Base-by-base conservation (phyloP, 37 sponge, comb jelly and placozoan genomes). In the Hormiphora californensis region DNA sequence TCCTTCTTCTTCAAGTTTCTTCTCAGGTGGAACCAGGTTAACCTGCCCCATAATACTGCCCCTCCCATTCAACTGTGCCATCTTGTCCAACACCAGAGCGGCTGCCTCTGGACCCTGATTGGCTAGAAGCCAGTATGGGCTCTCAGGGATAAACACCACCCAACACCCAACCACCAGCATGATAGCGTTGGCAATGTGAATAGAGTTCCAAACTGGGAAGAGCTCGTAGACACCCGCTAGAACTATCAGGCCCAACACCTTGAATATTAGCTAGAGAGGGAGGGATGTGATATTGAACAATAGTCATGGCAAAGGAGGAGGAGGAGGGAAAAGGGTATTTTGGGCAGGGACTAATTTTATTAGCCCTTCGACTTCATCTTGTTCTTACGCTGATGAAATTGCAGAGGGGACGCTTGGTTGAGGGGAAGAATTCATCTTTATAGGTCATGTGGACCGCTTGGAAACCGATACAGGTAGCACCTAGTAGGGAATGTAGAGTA, bases 361-460 rank as follows among this genome's bases (percentile, higher is more conserved):
- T n/a, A n/a, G n/a, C n/a, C n/a, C n/a, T n/a, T n/a, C n/a, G n/a
- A n/a, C n/a, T n/a, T n/a, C n/a, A n/a, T n/a, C n/a, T n/a, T n/a
- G n/a, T 49, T 17, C 53, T 49, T 57, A 57, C 61, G 30, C 61
- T 30, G 9, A 57, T 5, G 61, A 57, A 57, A 15, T 57, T 28
- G 23, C 61, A 57, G n/a, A 57, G 30, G n/a, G 61, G 61, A 28
- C 61, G 9, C n/a, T 57, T 57, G 7, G n/a, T 15, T 21, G 61
- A 57, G n/a, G 61, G 23, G 61, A 57, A 57, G 61, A 57, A 57
- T 30, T 57, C 61, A 30, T 57, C 61, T 57, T 30, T 57, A 15
- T 57, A 57, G 7, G 61, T 57, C 3, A 57, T 57, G 23, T 57
- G 61, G 7, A 57, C 27, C 7, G 61, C n/a, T 30, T 28, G n/a